Base-by-base conservation (phyloP, 1,140 invertebrate species). In the Papilio machaon region DNA sequence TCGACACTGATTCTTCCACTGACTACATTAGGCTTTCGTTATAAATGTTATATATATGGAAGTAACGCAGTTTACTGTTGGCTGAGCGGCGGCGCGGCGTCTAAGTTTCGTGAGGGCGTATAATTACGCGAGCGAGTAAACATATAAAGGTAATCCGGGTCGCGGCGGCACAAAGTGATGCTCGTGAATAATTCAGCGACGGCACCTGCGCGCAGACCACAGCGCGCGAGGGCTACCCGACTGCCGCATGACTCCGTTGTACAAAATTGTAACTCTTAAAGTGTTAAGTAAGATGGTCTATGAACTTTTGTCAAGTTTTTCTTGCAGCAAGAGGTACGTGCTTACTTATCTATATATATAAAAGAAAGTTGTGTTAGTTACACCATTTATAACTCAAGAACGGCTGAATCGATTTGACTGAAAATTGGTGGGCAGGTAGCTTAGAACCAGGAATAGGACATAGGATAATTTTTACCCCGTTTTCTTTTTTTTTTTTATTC, bases 151-250 rank as follows among this genome's bases (percentile, higher is more conserved):
- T 93, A 93, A 94, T 93, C 91, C 92, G 91, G 90, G 88, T 85
- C 91, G 91, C 91, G 91, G 91, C 89, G 91, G 90, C 92, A 94
- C 91, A 93, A 93, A 94, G 91, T 92, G 92, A 94, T 94, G 90
- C 91, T 88, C 87, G 87, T 91, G 92, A 92, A 93, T 92, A 90
- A 91, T 92, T 93, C 90, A 91, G 82, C 88, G 88, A 64, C 82
- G 89, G 87, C 91, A 93, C 91, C 92, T 92, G 92, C 90, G 90
- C 84, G 85, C 82, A 83, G 86, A 91, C 90, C 89, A 86, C 90
- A 90, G 82, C 81, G 84, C 38, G 35, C 74, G 11, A 58, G 73
- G 30, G 52, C 67, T 75, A 74, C 73, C 70, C 2, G 15, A 70
- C n/a, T 58, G n/a, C n/a, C 17, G 38, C 19, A 43, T 0, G 75